Base-by-base conservation (phyloP, 1,140 invertebrate genomes). In the Camponotus pennsylvanicus region DNA sequence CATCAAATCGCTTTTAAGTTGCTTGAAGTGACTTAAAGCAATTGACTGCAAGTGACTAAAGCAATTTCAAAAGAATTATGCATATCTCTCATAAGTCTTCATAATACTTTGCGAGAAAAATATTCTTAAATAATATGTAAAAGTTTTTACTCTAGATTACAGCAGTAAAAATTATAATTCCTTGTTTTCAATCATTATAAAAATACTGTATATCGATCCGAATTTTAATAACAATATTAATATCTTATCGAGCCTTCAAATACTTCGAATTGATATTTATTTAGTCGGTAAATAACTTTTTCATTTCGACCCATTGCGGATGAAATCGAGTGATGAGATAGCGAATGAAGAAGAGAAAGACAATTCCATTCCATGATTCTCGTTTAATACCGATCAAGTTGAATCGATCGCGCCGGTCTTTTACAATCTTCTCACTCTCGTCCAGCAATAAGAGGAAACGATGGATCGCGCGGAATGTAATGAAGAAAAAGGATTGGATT, bases 401-500 rank as follows among this genome's bases (percentile, higher is more conserved):
- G 49, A 66, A 78, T 85, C 82, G 75, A 85, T 85, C 70, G 55
- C 11, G 73, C 18, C 61, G 9, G 45, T 85, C 27, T 61, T 55
- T 66, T 67, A 52, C 75, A 85, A 78, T 78, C 73, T 70, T 11
- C 61, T 57, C 82, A 61, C 66, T 42, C 49, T 42, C 49, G 45
- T 73, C 45, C 45, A 49, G 67, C 76, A 70, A 34, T 45, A 45
- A 71, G 61, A 37, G n/a, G 37, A 75, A 86, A 63, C 67, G 73
- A 78, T 21, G 52, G 52, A 52, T 32, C n/a, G 55, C 52, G 45
- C 57, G 27, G 73, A 69, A 75, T 59, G 63, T 45, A 85, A 89
- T 49, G 69, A 87, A 67, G 85, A 63, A 83, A 70, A 70, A 66
- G 45, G 75, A 89, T 89, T 75, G 45, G 75, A 63, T 86, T 55